Percentiles rank a stretch among this genome's conserved stretches.
These are phyloP conservation scores for Rhadina sibilatrix DNA, from an alignment of 2,113 vertebrate species.

Conservation along the genomic window DNA sequence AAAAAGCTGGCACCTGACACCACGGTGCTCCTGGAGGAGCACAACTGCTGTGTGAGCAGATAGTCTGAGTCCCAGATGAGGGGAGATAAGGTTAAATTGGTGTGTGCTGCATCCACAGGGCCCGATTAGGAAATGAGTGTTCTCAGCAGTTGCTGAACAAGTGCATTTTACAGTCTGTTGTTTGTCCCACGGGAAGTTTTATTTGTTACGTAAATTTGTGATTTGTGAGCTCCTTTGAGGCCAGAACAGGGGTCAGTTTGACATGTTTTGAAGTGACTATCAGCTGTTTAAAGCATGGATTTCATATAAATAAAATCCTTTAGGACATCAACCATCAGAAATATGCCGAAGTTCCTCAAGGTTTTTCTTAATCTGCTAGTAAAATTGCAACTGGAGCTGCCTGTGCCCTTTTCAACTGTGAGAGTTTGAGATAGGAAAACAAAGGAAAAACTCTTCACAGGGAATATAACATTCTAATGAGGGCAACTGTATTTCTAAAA, in stretches of 20 bases:
- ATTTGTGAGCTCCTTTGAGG: neutral
- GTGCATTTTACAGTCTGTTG: neutral
- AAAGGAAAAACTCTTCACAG: neutral
- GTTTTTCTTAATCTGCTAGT: neutral
- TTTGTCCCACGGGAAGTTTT: neutral
- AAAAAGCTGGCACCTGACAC: neutral
- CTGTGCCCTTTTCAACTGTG: accelerated
- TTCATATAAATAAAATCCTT: neutral
- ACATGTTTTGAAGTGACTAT: neutral
- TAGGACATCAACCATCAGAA: neutral
- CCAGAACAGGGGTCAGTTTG: neutral
- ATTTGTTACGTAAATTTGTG: neutral
- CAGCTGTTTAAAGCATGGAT: neutral
- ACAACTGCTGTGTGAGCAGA: neutral
- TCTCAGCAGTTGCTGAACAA: neutral
- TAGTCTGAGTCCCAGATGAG: neutral
- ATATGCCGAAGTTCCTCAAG: neutral
- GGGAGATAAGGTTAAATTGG: neutral
- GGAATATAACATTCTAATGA: neutral
- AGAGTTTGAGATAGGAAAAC: neutral
- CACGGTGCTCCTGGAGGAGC: neutral
- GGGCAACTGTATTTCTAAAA: neutral
- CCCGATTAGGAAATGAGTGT: neutral
- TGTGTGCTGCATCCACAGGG: neutral
- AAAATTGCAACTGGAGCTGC: neutral